Conservation (phyloP, 2,888 invertebrate species). For the Elmis aenea region DNA sequence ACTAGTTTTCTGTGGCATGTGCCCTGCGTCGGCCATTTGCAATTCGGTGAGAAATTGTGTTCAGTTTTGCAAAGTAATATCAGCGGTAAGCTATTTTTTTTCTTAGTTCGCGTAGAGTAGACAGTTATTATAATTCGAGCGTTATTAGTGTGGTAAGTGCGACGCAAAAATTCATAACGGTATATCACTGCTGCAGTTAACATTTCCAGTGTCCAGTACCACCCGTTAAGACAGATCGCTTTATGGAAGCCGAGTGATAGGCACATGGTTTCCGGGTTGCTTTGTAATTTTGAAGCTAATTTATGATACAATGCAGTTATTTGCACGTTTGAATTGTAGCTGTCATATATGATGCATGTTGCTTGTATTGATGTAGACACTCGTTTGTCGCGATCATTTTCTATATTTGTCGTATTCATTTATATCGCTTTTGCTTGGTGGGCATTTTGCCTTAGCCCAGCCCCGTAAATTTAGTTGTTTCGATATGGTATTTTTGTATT, state of each 20-base stretch:
- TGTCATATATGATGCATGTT: conserved; percentile 19
- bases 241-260: conserved; percentile 45
- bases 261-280: conserved; percentile 49
- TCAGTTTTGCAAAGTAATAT: conserved; percentile 55
- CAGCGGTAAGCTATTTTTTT: conserved; percentile 52
- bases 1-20: conserved; percentile 59
- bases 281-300: conserved; percentile 9
- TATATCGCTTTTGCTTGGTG: conserved; percentile 21
- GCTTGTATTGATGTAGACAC: conserved; percentile 15
- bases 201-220: conserved; percentile 36
- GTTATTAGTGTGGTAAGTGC: background rate
- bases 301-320: conserved; percentile 5
- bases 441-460: conserved; percentile 12
- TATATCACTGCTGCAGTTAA: conserved; percentile 26
- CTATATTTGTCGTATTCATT: conserved; percentile 33
- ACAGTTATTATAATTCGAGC: background rate
- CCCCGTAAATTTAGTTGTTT: conserved; percentile 4
- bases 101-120: conserved; percentile 20
- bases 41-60: conserved; percentile 61
- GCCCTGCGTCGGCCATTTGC: conserved; percentile 66
- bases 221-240: conserved; percentile 39
- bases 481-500: background rate
- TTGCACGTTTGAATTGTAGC: conserved; percentile 12
- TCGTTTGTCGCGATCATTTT: conserved; percentile 27
- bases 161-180: conserved; percentile 12